These are phyloP conservation scores for Herminia tarsipennalis DNA, from an alignment of 2,888 invertebrate species.

Conservation along the genomic window DNA sequence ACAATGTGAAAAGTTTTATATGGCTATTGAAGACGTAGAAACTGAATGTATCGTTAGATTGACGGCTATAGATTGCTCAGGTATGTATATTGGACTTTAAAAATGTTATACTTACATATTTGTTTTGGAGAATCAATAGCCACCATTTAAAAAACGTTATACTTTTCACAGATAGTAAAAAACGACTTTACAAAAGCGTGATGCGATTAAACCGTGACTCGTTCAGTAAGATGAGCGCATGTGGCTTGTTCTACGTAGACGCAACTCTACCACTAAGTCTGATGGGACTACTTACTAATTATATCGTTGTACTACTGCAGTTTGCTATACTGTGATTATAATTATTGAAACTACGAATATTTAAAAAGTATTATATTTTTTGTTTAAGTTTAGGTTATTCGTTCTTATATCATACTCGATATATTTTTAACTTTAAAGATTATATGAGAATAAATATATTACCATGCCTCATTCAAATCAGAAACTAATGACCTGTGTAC, in stretches of 20 bases:
- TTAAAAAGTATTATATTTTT: too few species aligned
- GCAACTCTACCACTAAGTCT: background rate
- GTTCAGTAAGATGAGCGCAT: slow-evolving; percentile 14
- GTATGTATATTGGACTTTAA: too few species aligned
- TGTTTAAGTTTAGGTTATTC: too few species aligned
- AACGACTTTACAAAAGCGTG: slow-evolving; percentile 6
- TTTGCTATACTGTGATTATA: slow-evolving; percentile 7
- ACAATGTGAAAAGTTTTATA: slow-evolving; percentile 39
- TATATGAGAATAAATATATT: too few species aligned
- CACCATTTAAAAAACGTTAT: too few species aligned
- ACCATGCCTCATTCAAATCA: too few species aligned
- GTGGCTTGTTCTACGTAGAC: slow-evolving; percentile 7
- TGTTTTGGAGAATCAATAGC: too few species aligned
- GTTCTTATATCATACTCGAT: too few species aligned
- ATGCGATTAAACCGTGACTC: slow-evolving; percentile 1
- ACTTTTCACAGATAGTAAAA: slow-evolving; percentile 7
- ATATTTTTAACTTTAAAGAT: too few species aligned
- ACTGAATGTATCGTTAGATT: slow-evolving; percentile 18
- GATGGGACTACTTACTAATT: background rate
- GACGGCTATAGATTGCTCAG: slow-evolving; percentile 8
- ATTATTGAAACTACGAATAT: too few species aligned
- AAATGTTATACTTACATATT: too few species aligned
- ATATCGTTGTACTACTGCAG: slow-evolving; percentile 18
- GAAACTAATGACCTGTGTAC: too few species aligned
- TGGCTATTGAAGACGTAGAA: slow-evolving; percentile 24